phyloP scores from a whole-genome alignment of 2,113 vertebrate genomes.

The Erythrolamprus reginae region DNA sequence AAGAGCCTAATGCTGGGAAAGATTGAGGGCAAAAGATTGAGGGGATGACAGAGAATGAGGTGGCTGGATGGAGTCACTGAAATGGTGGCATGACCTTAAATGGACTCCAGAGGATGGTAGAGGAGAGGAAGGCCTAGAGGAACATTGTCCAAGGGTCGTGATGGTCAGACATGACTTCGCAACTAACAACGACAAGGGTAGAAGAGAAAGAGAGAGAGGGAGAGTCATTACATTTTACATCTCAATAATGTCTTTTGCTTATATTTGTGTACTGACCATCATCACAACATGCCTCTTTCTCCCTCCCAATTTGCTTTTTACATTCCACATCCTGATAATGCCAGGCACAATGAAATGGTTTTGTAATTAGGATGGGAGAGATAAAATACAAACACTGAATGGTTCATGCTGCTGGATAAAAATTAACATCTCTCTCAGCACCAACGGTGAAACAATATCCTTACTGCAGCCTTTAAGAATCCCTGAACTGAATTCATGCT shows the following conservation, averaged over 20 bases:
- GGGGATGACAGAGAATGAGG: no score
- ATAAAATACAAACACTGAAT: slow-evolving; percentile 17
- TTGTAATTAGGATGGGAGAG: background rate
- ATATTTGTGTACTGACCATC: background rate
- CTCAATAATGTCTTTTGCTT: background rate
- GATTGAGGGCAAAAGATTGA: no score
- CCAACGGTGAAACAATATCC: background rate
- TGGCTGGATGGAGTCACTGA: no score
- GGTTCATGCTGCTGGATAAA: slow-evolving; percentile 9
- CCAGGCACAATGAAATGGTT: background rate
- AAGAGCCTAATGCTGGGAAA: no score
- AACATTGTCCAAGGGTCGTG: no score
- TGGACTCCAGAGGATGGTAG: no score
- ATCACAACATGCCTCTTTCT: background rate
- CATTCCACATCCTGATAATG: background rate
- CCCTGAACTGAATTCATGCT: slow-evolving; percentile 28
- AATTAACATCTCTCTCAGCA: slow-evolving; percentile 9
- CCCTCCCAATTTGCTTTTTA: background rate
- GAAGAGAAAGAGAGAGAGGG: background rate
- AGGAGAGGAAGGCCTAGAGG: no score
- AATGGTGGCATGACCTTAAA: no score
- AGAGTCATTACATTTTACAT: background rate
- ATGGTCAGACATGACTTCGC: no score
- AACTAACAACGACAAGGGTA: background rate
- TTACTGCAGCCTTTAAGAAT: background rate